phyloP scores from a whole-genome alignment of 2,888 invertebrate species.

The Saturnia pavonia region DNA sequence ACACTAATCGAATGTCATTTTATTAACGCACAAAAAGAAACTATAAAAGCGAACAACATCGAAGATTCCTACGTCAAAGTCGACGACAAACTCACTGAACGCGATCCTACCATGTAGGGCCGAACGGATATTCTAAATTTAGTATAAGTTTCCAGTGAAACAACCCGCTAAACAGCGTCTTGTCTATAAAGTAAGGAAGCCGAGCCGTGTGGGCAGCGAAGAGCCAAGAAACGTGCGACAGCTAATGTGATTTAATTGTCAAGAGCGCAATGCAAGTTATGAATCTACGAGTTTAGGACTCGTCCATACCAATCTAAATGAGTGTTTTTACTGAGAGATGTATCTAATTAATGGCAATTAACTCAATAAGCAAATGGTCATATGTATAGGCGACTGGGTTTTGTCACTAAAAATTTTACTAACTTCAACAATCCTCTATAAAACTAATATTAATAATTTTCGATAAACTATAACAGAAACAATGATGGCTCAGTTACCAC shows the following conservation, averaged over 20 bases:
- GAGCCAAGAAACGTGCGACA: slow-evolving; percentile 50
- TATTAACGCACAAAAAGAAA: slow-evolving; percentile 11
- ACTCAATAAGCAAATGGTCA: not conserved
- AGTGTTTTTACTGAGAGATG: slow-evolving; percentile 10
- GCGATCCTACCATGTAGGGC: slow-evolving; percentile 72
- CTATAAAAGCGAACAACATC: slow-evolving; percentile 15
- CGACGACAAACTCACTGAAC: slow-evolving; percentile 60
- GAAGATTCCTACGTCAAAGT: slow-evolving; percentile 19
- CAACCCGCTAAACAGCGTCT: slow-evolving; percentile 60
- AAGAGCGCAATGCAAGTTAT: slow-evolving; percentile 50
- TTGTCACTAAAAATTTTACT: too few species aligned
- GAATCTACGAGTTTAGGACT: slow-evolving; percentile 52
- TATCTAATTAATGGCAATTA: not conserved
- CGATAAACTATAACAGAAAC: too few species aligned
- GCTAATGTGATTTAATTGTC: slow-evolving; percentile 76
- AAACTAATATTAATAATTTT: too few species aligned
- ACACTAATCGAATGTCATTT: slow-evolving; percentile 2
- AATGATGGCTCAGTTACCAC: too few species aligned
- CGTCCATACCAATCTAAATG: slow-evolving; percentile 27
- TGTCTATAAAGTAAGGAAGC: slow-evolving; percentile 62
- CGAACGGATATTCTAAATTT: slow-evolving; percentile 79
- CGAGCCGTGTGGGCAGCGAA: slow-evolving; percentile 60
- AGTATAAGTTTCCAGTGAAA: slow-evolving; percentile 74
- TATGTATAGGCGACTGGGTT: too few species aligned
- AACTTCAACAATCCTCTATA: too few species aligned